Percentiles rank a stretch among this genome's conserved stretches.
Conservation (phyloP, 1,140 invertebrate species). For the Tetramorium simillimum region DNA sequence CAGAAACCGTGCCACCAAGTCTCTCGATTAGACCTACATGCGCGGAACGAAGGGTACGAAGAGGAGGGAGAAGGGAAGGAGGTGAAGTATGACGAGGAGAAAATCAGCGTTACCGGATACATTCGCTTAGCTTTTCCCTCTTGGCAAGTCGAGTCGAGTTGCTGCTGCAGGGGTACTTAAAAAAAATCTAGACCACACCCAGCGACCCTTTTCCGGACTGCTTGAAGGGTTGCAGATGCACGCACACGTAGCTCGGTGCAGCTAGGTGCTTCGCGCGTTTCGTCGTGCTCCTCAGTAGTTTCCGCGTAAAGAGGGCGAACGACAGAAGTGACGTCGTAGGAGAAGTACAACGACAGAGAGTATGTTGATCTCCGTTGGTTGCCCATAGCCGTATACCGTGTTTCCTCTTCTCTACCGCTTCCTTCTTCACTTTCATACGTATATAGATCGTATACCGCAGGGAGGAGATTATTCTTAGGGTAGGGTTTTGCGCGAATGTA, state of each 20-base stretch:
- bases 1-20: conserved; percentile 69
- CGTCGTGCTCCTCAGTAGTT: conserved; percentile 27
- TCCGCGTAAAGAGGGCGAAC: conserved; percentile 15
- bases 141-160: conserved; percentile 63
- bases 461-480: conserved; percentile 77
- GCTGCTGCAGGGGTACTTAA: conserved; percentile 67
- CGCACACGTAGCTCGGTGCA: conserved; percentile 59
- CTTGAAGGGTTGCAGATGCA: conserved; percentile 72
- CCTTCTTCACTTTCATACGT: conserved; percentile 48
- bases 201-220: conserved; percentile 78
- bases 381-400: conserved; percentile 56
- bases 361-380: conserved; percentile 64
- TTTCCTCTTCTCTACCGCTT: conserved; percentile 23
- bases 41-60: neutral
- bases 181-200: conserved; percentile 83
- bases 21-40: conserved; percentile 61
- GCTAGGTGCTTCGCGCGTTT: conserved; percentile 66
- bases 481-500: conserved; percentile 75
- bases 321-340: conserved; percentile 32
- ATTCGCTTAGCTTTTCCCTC: conserved; percentile 53
- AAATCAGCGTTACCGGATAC: conserved; percentile 35
- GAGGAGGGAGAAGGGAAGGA: neutral
- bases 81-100: neutral
- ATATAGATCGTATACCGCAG: conserved; percentile 74
- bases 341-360: conserved; percentile 64